phyloP scores from a whole-genome alignment of 2,888 invertebrate genomes.

The Leucania comma region DNA sequence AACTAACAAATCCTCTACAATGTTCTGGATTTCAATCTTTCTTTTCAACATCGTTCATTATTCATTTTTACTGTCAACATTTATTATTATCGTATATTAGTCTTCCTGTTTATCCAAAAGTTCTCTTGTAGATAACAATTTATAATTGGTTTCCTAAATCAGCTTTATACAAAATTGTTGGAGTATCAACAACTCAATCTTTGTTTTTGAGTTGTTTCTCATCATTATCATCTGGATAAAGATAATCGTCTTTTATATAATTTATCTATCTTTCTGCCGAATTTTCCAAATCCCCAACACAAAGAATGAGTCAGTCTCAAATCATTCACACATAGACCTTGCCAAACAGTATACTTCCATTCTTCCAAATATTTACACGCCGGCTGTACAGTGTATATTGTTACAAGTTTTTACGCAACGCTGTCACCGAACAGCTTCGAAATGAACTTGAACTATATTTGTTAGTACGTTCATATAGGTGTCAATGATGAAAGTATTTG shows the following conservation, averaged over 20 bases:
- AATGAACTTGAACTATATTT: slow-evolving; percentile 58
- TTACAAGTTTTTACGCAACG: slow-evolving; percentile 55
- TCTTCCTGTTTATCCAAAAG: too few species aligned
- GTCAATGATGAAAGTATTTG: slow-evolving; percentile 30
- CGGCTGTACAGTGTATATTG: slow-evolving; percentile 36
- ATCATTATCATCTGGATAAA: neutral
- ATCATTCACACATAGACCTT: slow-evolving; percentile 36
- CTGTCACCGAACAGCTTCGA: slow-evolving; percentile 35
- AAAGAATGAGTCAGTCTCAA: slow-evolving; percentile 23
- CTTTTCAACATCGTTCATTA: too few species aligned
- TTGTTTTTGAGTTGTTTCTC: neutral
- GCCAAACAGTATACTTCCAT: slow-evolving; percentile 21
- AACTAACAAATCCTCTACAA: slow-evolving; percentile 18
- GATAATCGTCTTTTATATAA: neutral
- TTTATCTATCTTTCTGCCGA: neutral
- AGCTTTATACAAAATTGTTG: too few species aligned
- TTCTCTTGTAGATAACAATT: too few species aligned
- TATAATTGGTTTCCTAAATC: too few species aligned
- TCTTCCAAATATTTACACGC: slow-evolving; percentile 54
- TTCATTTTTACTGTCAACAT: too few species aligned
- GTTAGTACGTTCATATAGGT: slow-evolving; percentile 13
- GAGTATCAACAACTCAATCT: neutral
- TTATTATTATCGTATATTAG: too few species aligned
- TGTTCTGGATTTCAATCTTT: neutral
- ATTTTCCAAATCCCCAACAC: neutral